Conservation (phyloP, 1,140 invertebrate genomes). For the Hylaeus volcanicus region DNA sequence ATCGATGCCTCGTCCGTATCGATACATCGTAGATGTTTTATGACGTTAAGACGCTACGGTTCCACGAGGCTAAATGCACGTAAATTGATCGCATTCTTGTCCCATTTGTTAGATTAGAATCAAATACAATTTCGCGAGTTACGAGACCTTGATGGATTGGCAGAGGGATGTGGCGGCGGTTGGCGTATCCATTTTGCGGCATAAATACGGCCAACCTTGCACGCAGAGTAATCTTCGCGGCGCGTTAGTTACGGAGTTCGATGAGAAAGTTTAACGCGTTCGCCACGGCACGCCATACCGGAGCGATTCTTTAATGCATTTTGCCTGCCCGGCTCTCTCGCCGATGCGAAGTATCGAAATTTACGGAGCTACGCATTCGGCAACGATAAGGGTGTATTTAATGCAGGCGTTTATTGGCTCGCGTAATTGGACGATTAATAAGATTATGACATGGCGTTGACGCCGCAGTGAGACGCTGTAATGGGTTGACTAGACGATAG, state of each 20-base stretch:
- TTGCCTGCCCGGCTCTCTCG: constrained; percentile 10
- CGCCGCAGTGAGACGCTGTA: background rate
- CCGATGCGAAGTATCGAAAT: constrained; percentile 32
- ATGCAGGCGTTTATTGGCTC: constrained; percentile 1
- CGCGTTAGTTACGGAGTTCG: constrained; percentile 48
- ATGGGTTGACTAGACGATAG: background rate
- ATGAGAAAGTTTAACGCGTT: constrained; percentile 31
- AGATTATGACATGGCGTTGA: constrained; percentile 19
- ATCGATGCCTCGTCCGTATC: too few relatives aligned
- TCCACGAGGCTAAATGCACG: constrained; percentile 70
- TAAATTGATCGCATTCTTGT: constrained; percentile 76
- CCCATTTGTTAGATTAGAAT: constrained; percentile 79
- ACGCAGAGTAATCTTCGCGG: constrained; percentile 30
- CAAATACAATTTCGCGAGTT: constrained; percentile 77
- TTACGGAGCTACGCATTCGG: constrained; percentile 17
- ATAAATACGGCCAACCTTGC: constrained; percentile 34
- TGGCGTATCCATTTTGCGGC: constrained; percentile 46
- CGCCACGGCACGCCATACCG: too few relatives aligned
- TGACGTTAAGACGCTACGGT: constrained; percentile 5
- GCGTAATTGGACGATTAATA: constrained; percentile 42
- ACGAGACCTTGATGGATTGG: constrained; percentile 36
- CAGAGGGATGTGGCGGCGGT: background rate
- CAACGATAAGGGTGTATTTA: constrained; percentile 8
- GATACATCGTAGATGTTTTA: too few relatives aligned
- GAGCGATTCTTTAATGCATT: constrained; percentile 45